A percentile compares a stretch with the other conserved stretches of the same genome.
Conservation (phyloP, 2,797 vertebrate genomes). For the Pangasius larnaudii region DNA sequence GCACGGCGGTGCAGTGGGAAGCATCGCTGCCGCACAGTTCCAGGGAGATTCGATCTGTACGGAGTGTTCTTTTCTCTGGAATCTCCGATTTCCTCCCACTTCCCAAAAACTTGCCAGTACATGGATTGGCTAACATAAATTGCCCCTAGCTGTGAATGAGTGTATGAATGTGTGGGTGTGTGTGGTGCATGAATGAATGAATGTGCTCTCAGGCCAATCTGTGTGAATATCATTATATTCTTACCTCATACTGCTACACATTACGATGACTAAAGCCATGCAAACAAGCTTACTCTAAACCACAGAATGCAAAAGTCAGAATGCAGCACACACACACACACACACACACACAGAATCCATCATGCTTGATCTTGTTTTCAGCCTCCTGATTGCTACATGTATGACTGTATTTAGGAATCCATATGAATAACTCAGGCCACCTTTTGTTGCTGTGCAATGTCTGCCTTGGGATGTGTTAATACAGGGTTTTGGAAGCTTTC, state of each 20-base stretch:
- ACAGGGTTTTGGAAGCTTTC: neutral
- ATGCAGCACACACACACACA: slow-evolving; percentile 8
- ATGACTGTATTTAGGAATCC: neutral
- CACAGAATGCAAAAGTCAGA: neutral
- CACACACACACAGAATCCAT: slow-evolving; percentile 4
- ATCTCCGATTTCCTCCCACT: neutral
- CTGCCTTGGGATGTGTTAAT: neutral
- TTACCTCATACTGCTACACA: neutral
- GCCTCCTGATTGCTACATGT: neutral
- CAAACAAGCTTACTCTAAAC: neutral
- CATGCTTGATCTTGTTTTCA: slow-evolving; percentile 18
- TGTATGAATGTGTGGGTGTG: neutral
- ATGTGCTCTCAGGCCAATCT: neutral
- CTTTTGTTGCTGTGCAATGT: neutral
- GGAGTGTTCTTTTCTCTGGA: neutral
- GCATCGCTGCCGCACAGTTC: neutral
- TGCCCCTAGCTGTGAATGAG: neutral
- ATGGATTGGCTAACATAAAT: neutral
- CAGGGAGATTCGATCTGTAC: neutral
- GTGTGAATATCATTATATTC: neutral
- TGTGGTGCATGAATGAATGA: neutral
- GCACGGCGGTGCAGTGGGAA: neutral
- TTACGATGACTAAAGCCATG: neutral
- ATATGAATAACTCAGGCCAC: neutral
- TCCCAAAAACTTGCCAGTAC: neutral